Conservation (phyloP, 1,140 invertebrate genomes). For the Gryllus bimaculatus region DNA sequence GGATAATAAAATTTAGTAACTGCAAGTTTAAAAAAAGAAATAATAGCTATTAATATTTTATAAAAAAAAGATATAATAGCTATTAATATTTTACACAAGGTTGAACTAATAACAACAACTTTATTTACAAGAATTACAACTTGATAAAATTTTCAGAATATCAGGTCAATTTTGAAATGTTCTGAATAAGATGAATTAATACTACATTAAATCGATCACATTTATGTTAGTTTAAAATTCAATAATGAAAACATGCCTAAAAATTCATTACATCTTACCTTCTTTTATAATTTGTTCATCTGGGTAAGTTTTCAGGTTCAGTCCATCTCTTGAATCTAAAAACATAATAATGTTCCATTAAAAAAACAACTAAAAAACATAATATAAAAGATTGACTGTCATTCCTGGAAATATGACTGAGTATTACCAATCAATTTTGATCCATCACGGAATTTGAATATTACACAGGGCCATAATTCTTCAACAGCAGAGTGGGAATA, state of each 20-base stretch:
- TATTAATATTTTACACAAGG: not conserved
- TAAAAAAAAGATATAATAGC: too few relatives aligned
- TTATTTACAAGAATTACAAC: not conserved
- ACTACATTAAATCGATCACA: not conserved
- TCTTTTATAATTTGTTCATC: constrained; percentile 65
- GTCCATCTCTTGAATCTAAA: constrained; percentile 29
- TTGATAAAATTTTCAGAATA: not conserved
- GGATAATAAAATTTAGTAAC: too few relatives aligned
- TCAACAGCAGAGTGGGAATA: too few relatives aligned
- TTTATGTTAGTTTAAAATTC: not conserved
- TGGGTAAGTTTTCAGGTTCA: constrained; percentile 66
- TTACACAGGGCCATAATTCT: too few relatives aligned
- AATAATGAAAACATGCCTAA: not conserved
- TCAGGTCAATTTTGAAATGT: not conserved
- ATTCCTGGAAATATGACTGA: too few relatives aligned
- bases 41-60: not conserved
- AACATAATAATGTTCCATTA: constrained; percentile 8
- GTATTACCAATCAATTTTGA: too few relatives aligned
- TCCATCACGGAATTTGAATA: too few relatives aligned
- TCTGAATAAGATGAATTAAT: not conserved
- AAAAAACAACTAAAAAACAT: not conserved
- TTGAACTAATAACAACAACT: not conserved
- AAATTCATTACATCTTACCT: constrained; percentile 52
- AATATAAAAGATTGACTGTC: constrained; percentile 2
- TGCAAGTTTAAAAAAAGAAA: too few relatives aligned